Conservation (phyloP, 2,888 invertebrate species). For the Nymphalis polychloros region DNA sequence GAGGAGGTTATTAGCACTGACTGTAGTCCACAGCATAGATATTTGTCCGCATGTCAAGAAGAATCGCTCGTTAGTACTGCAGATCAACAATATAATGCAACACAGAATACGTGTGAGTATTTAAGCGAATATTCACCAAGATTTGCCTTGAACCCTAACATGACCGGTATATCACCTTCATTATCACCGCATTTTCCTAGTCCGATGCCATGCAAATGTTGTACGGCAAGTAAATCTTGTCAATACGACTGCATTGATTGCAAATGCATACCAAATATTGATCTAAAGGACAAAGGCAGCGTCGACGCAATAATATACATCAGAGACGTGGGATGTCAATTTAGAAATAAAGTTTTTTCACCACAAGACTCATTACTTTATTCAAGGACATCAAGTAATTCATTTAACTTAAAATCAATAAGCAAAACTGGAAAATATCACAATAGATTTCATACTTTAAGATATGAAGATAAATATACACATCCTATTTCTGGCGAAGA, state of each 20-base stretch:
- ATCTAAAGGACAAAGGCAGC: conserved; percentile 22
- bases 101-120: conserved; percentile 53
- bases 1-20: conserved; percentile 45
- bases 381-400: conserved; percentile 55
- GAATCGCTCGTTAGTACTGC: conserved; percentile 47
- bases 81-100: conserved; percentile 49
- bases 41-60: conserved; percentile 51
- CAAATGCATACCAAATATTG: conserved; percentile 38
- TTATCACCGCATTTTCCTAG: conserved; percentile 46
- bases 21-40: conserved; percentile 51
- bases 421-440: conserved; percentile 52
- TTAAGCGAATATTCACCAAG: conserved; percentile 46
- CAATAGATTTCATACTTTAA: conserved; percentile 54
- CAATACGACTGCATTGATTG: conserved; percentile 55
- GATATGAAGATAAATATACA: conserved; percentile 64
- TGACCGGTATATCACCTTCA: conserved; percentile 42
- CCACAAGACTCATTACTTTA: conserved; percentile 49
- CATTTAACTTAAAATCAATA: conserved; percentile 50
- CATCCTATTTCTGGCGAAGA: conserved; percentile 48
- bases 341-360: conserved; percentile 52
- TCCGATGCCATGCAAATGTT: conserved; percentile 44
- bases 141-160: conserved; percentile 49
- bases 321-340: conserved; percentile 74
- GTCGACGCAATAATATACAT: conserved; percentile 64
- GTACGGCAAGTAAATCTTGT: conserved; percentile 62